Evolutionary conservation across 2,113 vertebrate species (phyloP).

Genomic region (Pluvialis apricaria): DNA sequence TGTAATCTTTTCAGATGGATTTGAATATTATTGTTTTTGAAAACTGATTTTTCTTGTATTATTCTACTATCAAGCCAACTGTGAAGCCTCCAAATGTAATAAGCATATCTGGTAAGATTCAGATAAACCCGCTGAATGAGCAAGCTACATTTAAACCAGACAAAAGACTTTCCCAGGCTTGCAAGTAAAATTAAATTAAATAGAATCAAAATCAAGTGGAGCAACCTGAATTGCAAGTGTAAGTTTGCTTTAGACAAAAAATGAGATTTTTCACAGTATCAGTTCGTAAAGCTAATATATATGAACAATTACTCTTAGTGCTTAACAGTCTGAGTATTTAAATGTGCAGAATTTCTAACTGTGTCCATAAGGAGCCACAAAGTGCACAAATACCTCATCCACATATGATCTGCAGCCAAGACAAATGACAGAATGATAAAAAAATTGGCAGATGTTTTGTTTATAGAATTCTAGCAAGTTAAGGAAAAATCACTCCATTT

Average conservation of each 20-base stretch:
- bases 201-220: not conserved
- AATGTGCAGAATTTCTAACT: not conserved
- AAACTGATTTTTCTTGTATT: not conserved
- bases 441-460: not conserved
- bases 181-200: not conserved
- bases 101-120: not conserved
- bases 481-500: not conserved
- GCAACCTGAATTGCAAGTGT: not conserved
- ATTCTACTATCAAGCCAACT: not conserved
- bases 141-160: not conserved
- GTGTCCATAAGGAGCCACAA: not conserved
- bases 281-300: not conserved
- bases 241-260: not conserved
- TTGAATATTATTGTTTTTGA: not conserved
- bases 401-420: not conserved
- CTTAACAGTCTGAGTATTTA: not conserved
- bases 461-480: not conserved
- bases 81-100: not conserved
- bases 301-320: not conserved
- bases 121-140: not conserved
- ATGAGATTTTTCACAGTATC: not conserved
- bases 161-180: not conserved
- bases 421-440: not conserved
- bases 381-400: not conserved
- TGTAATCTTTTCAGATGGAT: not conserved